These are phyloP conservation scores for Yponomeuta malinellus DNA, from an alignment of 2,888 invertebrate genomes.

Conservation along the genomic window DNA sequence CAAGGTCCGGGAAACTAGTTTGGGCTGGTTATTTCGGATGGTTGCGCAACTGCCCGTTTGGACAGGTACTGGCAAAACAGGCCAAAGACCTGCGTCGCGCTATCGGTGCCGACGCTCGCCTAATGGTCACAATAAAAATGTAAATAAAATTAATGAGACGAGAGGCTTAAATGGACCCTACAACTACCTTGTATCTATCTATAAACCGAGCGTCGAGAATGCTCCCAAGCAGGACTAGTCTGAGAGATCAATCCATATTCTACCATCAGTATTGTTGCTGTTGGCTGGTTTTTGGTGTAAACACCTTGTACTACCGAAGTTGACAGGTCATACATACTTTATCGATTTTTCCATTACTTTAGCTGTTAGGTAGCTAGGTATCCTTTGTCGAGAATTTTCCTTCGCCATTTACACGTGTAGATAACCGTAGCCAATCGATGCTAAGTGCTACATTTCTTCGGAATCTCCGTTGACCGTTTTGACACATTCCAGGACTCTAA, in stretches of 20 bases:
- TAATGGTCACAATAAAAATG: conserved; percentile 58
- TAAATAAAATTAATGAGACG: conserved; percentile 58
- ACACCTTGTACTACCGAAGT: too few relatives aligned
- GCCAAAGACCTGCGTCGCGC: conserved; percentile 49
- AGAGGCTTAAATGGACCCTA: conserved; percentile 34
- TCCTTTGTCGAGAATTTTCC: neutral
- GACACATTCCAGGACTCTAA: neutral
- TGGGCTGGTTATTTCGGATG: conserved; percentile 59
- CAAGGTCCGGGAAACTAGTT: conserved; percentile 60
- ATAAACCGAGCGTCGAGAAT: too few relatives aligned
- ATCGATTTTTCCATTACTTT: too few relatives aligned
- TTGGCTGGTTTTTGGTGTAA: neutral
- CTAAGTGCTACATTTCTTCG: neutral
- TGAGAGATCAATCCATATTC: too few relatives aligned
- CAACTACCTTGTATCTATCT: neutral
- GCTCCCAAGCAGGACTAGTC: too few relatives aligned
- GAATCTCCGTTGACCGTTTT: neutral
- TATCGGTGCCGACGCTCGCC: conserved; percentile 31
- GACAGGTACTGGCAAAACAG: conserved; percentile 32
- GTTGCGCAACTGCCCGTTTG: conserved; percentile 49
- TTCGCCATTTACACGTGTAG: neutral
- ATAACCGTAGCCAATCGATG: neutral
- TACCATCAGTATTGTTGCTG: neutral
- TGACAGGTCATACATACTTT: too few relatives aligned
- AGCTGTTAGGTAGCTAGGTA: neutral